Evolutionary conservation across 2,113 vertebrate species (phyloP).

Genomic region (Prochilodus magdalenae): DNA sequence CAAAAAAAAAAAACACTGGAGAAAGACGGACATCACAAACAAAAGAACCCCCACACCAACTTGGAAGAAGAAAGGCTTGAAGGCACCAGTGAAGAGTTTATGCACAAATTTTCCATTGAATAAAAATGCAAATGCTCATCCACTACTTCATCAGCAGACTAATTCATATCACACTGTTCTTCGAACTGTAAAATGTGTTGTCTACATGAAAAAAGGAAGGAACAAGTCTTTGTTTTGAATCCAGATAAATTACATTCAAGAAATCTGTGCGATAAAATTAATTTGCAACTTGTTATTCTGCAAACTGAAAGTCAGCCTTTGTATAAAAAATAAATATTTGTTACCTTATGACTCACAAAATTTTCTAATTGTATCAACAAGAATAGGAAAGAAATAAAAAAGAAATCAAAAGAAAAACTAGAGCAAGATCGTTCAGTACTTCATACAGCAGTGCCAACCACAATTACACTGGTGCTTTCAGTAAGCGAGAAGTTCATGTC

Average conservation of each 20-base stretch:
- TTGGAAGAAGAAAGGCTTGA: constrained; percentile 48
- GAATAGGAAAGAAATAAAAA: background rate
- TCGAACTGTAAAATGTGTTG: constrained; percentile 11
- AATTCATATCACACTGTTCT: background rate
- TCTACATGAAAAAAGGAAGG: constrained; percentile 8
- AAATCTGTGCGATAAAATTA: constrained; percentile 17
- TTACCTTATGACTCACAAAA: constrained; percentile 33
- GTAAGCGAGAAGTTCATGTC: constrained; percentile 33
- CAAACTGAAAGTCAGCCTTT: constrained; percentile 25
- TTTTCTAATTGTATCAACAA: constrained; percentile 21
- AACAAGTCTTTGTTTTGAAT: background rate
- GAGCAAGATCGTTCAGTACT: constrained; percentile 11
- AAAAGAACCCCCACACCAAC: constrained; percentile 39
- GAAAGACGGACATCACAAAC: constrained; percentile 9
- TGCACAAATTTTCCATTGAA: constrained; percentile 21
- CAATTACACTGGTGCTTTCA: constrained; percentile 49
- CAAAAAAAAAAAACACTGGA: background rate
- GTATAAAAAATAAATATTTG: constrained; percentile 53
- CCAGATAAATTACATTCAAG: constrained; percentile 30
- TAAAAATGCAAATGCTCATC: background rate
- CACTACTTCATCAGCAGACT: background rate
- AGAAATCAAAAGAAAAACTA: background rate
- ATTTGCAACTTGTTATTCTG: constrained; percentile 21
- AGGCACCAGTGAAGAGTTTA: constrained; percentile 60
- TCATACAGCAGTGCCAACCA: constrained; percentile 25